Conservation (phyloP, 2,888 invertebrate genomes). For the Trissonchulus sp. region DNA sequence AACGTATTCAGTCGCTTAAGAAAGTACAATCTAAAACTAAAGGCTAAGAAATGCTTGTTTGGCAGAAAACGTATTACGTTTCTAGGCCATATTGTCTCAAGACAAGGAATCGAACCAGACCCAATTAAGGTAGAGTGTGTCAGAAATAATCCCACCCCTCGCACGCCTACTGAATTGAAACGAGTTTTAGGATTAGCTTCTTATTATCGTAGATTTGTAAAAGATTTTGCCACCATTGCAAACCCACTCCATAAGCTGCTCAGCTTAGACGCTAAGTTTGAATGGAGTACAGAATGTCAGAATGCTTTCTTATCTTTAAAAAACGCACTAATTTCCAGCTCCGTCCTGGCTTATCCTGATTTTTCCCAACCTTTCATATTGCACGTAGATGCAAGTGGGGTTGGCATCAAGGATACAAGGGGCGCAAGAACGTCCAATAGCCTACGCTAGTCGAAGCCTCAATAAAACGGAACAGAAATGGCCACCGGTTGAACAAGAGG, state of each 20-base stretch:
- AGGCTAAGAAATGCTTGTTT: background rate
- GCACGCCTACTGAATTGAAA: background rate
- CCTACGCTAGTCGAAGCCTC: slow-evolving; percentile 38
- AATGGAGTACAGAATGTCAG: background rate
- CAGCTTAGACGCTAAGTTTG: background rate
- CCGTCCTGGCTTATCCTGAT: slow-evolving; percentile 41
- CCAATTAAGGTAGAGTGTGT: background rate
- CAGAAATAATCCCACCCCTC: background rate
- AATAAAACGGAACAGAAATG: slow-evolving; percentile 48
- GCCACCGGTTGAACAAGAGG: slow-evolving; percentile 39
- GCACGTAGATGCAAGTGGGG: slow-evolving; percentile 42
- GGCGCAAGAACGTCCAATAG: slow-evolving; percentile 34
- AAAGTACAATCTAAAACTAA: background rate
- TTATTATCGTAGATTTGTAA: slow-evolving; percentile 18
- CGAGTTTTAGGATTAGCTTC: background rate
- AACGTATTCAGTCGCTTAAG: background rate
- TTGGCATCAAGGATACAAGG: slow-evolving; percentile 41
- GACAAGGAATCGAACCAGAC: background rate
- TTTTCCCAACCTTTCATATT: slow-evolving; percentile 39
- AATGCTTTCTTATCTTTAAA: slow-evolving; percentile 20
- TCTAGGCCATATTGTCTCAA: background rate
- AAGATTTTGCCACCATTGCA: slow-evolving; percentile 12
- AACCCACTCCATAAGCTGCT: background rate
- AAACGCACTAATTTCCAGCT: slow-evolving; percentile 26
- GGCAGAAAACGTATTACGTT: background rate